Percentiles rank a stretch among this genome's conserved stretches.
Evolutionary conservation across 2,888 invertebrate genomes (phyloP).

Genomic region (Catonia carolina): DNA sequence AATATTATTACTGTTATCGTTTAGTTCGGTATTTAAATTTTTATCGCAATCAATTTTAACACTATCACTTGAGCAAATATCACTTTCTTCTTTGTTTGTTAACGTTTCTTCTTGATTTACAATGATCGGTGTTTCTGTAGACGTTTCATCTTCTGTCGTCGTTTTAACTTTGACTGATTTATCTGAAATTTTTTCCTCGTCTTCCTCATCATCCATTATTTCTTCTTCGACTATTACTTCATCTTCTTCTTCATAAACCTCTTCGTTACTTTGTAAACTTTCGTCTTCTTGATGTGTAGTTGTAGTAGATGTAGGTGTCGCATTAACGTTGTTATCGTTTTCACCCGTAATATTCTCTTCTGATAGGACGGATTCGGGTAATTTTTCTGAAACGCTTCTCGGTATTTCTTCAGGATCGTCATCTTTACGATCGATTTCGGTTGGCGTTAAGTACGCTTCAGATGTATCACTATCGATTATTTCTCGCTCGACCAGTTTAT

Average conservation of each 20-base stretch:
- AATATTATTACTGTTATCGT: too few species aligned
- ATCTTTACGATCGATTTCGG: conserved; percentile 45
- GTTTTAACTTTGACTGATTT: neutral
- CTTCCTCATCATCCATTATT: conserved; percentile 2
- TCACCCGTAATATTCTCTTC: conserved; percentile 21
- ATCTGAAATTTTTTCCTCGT: neutral
- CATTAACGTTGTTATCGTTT: conserved; percentile 10
- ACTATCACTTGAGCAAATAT: conserved; percentile 39
- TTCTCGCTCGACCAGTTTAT: conserved; percentile 47
- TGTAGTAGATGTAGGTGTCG: neutral
- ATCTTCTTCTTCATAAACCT: conserved; percentile 4
- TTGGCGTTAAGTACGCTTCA: conserved; percentile 61
- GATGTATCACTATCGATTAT: conserved; percentile 60
- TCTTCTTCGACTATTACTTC: neutral
- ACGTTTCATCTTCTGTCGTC: too few species aligned
- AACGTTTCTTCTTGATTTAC: neutral
- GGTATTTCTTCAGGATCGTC: conserved; percentile 22
- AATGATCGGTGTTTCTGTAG: too few species aligned
- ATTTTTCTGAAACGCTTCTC: conserved; percentile 22
- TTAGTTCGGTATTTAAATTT: neutral
- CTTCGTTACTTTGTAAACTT: conserved; percentile 12
- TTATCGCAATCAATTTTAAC: conserved; percentile 29
- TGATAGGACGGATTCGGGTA: conserved; percentile 31
- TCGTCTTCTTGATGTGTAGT: conserved; percentile 17
- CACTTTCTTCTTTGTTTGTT: conserved; percentile 34